Evolutionary conservation across 2,113 vertebrate species (phyloP).

Genomic region (Vireo altiloquus): DNA sequence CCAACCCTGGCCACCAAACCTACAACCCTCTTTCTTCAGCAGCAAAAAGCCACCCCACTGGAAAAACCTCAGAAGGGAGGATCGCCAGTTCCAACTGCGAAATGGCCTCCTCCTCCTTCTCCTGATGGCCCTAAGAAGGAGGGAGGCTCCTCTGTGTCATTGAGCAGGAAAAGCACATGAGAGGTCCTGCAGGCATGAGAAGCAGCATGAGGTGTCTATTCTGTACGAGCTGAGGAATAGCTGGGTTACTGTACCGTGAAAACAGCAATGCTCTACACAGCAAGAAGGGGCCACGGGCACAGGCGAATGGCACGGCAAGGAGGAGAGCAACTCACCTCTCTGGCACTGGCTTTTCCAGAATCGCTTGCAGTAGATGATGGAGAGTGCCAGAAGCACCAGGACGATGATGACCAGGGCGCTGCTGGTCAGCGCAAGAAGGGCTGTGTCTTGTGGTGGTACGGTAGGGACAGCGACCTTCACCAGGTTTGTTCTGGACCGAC

Average conservation of each 20-base stretch:
- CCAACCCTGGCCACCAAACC: background rate
- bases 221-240: background rate
- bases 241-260: background rate
- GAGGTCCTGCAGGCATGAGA: background rate
- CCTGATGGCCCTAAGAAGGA: background rate
- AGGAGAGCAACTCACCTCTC: constrained; percentile 51
- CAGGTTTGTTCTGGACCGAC: constrained; percentile 60
- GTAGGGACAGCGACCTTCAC: constrained; percentile 50
- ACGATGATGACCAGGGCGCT: constrained; percentile 70
- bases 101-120: background rate
- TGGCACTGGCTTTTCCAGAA: constrained; percentile 75
- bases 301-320: background rate
- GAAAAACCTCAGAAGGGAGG: background rate
- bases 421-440: constrained; percentile 69
- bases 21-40: background rate
- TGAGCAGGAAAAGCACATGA: background rate
- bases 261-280: background rate
- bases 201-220: background rate
- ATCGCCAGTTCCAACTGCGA: background rate
- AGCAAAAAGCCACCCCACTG: background rate
- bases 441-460: constrained; percentile 43
- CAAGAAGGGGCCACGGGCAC: accelerated
- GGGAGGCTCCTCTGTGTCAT: background rate
- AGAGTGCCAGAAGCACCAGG: constrained; percentile 69
- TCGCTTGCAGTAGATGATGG: constrained; percentile 75